These are phyloP conservation scores for Heliconius charithonia DNA, from an alignment of 2,888 invertebrate species.

Conservation along the genomic window DNA sequence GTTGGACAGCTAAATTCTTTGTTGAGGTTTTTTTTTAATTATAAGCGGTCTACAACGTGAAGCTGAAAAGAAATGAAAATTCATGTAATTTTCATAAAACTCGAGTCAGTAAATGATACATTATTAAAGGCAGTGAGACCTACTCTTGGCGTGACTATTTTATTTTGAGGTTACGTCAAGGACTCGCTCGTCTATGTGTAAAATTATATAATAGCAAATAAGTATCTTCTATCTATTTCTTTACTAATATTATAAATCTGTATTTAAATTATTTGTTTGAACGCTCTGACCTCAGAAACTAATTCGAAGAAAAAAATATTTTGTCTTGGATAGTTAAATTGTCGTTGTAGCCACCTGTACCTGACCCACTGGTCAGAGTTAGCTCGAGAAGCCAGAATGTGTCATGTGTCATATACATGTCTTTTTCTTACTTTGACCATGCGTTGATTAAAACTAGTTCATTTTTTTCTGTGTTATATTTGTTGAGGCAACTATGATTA, in stretches of 20 bases:
- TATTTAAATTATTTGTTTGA: background rate
- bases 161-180: slow-evolving; percentile 20
- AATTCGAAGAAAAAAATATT: background rate
- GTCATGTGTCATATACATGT: no score
- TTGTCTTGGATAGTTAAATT: no score
- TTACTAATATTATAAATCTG: background rate
- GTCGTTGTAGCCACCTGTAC: no score
- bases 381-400: no score
- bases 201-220: background rate
- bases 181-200: background rate
- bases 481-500: no score
- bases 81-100: background rate
- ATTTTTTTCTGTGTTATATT: no score
- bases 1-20: no score
- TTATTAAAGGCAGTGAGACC: background rate
- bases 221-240: background rate
- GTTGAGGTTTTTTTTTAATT: no score
- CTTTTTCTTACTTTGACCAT: no score
- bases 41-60: background rate
- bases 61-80: background rate
- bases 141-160: background rate
- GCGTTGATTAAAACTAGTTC: no score
- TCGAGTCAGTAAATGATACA: background rate
- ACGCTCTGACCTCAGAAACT: background rate
- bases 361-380: no score